Evolutionary conservation across 2,888 invertebrate species (phyloP), one percentile per base, ranked within the genome.

Genomic region (Lasioglossum pauxillum): DNA sequence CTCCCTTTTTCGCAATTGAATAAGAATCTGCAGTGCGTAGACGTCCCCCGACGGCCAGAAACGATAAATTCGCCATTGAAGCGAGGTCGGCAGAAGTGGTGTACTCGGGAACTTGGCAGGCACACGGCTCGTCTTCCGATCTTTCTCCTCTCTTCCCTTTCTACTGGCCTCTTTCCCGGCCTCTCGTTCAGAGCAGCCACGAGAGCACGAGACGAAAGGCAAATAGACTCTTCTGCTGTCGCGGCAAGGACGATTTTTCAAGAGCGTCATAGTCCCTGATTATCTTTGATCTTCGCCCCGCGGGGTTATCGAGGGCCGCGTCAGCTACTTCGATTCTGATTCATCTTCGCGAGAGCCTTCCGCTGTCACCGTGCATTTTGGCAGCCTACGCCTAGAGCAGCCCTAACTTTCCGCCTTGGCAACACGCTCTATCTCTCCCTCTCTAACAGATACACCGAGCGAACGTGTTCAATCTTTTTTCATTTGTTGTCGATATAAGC

Each of bases 231-330:
- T 88, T 85, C 78, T 90, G 82, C 88, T 72, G 88, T 81, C 82
- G 84, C 78, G 79, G 84, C 67, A 83, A 83, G 83, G 89, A 88
- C 88, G 80, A 86, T 81, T 82, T 72, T 90, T 80, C 73, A 71
- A 76, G 86, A 87, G 85, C 85, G 85, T 87, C 87, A 89, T 86
- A 87, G 89, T 89, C 86, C 85, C 86, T 92, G 92, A 92, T 93
- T 92, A 92, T 93, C 92, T 92, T 92, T 92, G 92, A 93, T 93
- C 92, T 92, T 85, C 87, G 84, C 80, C 84, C 85, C 84, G 71
- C 74, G 64, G 67, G 53, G 75, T 81, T 82, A 88, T 91, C 83
- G 78, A 78, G 81, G 87, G 53, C 85, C 82, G 67, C 79, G 90
- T 91, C 92, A 92, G 91, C 88, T 87, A 82, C 88, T 83, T 78